A percentile compares a stretch with the other conserved stretches of the same genome.
Evolutionary conservation across 23 tunicate genomes (phyloP).

Genomic region (Halocynthia roretzi): DNA sequence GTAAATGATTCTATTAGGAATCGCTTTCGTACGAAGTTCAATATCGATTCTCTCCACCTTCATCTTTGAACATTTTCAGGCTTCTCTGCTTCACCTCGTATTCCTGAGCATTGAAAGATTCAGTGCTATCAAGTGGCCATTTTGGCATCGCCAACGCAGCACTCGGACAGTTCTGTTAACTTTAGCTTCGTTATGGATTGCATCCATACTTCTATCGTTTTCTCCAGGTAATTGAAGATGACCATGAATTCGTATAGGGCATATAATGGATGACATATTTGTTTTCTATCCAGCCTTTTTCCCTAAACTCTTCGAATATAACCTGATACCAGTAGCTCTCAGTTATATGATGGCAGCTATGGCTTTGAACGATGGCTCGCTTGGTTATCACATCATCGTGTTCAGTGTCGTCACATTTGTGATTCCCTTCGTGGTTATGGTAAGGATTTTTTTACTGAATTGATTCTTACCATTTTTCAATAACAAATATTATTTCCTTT

Average conservation of each 20-base stretch:
- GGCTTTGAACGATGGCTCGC: not conserved
- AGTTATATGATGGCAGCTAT: not conserved
- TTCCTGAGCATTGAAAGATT: slow-evolving; percentile 4
- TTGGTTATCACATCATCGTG: not conserved
- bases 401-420: slow-evolving; percentile 1
- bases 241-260: not conserved
- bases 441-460: not conserved
- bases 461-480: not conserved
- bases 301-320: slow-evolving; percentile 3
- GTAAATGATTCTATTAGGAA: not conserved
- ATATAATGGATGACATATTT: no score
- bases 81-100: slow-evolving; percentile 1
- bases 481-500: no score
- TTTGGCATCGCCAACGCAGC: not conserved
- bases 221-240: not conserved
- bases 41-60: not conserved
- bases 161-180: not conserved
- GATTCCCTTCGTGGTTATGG: slow-evolving; percentile 27
- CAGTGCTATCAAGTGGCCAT: not conserved
- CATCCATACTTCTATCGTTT: not conserved
- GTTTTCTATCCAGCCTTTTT: not conserved
- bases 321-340: slow-evolving; percentile 7
- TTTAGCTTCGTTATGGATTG: not conserved
- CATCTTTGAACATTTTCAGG: not conserved
- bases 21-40: not conserved